phyloP scores from a whole-genome alignment of 2,888 invertebrate species.

The Drosophila nr. fundita region DNA sequence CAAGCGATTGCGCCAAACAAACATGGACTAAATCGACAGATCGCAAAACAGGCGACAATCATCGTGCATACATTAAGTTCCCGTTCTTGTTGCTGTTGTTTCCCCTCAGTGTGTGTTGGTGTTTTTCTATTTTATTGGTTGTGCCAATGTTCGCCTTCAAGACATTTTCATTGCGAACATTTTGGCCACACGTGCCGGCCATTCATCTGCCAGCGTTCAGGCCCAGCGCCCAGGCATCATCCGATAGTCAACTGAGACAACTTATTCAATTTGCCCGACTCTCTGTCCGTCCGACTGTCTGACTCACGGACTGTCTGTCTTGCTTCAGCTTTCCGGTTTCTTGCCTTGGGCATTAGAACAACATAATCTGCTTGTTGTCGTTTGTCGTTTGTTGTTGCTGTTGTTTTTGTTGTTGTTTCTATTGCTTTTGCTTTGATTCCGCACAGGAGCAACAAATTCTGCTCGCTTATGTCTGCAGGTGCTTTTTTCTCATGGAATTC shows the following conservation, averaged over 20 bases:
- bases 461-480: slow-evolving; percentile 1
- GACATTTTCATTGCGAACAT: slow-evolving; percentile 66
- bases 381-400: slow-evolving; percentile 36
- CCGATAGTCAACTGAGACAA: slow-evolving; percentile 32
- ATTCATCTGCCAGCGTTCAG: slow-evolving; percentile 59
- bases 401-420: slow-evolving; percentile 28
- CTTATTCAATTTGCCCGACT: slow-evolving; percentile 46
- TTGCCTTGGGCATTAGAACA: slow-evolving; percentile 53
- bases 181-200: slow-evolving; percentile 77
- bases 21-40: slow-evolving; percentile 71
- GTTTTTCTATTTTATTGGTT: slow-evolving; percentile 71
- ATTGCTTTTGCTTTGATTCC: slow-evolving; percentile 37
- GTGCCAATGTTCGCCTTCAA: slow-evolving; percentile 51
- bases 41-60: slow-evolving; percentile 72
- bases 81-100: slow-evolving; percentile 19
- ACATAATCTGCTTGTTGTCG: slow-evolving; percentile 63
- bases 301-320: slow-evolving; percentile 17
- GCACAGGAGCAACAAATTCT: slow-evolving; percentile 16
- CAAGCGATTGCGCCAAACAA: slow-evolving; percentile 53
- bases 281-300: slow-evolving; percentile 6
- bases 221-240: slow-evolving; percentile 21
- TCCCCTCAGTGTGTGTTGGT: slow-evolving; percentile 22
- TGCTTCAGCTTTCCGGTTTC: slow-evolving; percentile 47
- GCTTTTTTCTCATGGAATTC: slow-evolving; percentile 15
- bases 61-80: slow-evolving; percentile 41